Evolutionary conservation across 2,797 vertebrate genomes (phyloP).

Genomic region (Amblyraja radiata): DNA sequence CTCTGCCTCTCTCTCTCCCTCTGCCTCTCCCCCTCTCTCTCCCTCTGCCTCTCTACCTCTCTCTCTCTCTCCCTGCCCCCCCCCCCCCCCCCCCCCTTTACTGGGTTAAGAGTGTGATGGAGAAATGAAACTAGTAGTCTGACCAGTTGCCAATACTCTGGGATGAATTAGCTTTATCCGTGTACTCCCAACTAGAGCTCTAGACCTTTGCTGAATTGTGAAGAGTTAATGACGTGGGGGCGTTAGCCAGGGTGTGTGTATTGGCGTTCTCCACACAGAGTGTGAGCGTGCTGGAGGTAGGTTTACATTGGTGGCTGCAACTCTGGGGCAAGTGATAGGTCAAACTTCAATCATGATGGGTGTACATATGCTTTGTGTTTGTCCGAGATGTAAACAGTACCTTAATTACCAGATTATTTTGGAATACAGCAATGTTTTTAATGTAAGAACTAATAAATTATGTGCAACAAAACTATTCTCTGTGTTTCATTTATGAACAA

Average conservation of each 20-base stretch:
- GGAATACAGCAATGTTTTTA: slow-evolving; percentile 26
- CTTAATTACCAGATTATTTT: slow-evolving; percentile 24
- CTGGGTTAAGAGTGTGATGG: not conserved
- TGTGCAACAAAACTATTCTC: not conserved
- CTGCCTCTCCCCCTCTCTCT: too few relatives aligned
- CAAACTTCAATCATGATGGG: not conserved
- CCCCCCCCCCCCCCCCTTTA: too few relatives aligned
- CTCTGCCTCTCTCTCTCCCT: too few relatives aligned
- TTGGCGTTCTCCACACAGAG: too few relatives aligned
- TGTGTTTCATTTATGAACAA: slow-evolving; percentile 2
- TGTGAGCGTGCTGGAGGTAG: not conserved
- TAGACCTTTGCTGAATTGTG: not conserved
- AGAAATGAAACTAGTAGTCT: not conserved
- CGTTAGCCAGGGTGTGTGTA: not conserved
- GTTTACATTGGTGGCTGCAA: not conserved
- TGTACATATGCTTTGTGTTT: not conserved
- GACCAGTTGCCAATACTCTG: not conserved
- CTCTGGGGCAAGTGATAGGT: not conserved
- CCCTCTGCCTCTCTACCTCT: accelerated
- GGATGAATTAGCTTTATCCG: not conserved
- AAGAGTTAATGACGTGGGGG: not conserved
- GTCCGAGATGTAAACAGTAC: not conserved
- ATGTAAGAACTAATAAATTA: slow-evolving; percentile 22
- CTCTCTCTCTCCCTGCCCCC: too few relatives aligned
- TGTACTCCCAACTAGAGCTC: not conserved